phyloP scores from a whole-genome alignment of 2,113 vertebrate species.

The Rostratula benghalensis region DNA sequence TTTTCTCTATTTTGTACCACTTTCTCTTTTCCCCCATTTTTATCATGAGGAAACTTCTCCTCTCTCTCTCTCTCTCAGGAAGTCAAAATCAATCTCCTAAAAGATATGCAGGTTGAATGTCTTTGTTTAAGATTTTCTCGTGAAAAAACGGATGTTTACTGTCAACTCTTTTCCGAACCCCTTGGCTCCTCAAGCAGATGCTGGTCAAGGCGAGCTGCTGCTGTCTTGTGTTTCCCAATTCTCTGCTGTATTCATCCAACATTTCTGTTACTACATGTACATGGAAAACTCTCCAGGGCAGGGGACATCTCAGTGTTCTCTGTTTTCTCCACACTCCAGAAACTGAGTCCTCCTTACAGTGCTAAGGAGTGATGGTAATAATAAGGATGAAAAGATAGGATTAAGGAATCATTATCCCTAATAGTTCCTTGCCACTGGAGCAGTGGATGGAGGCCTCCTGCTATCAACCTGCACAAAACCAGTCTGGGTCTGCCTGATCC shows the following conservation, averaged over 20 bases:
- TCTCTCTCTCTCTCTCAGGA: background rate
- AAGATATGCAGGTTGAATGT: rapidly evolving
- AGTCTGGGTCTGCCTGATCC: background rate
- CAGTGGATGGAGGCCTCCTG: background rate
- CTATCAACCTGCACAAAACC: background rate
- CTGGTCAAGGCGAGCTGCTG: background rate
- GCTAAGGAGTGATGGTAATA: background rate
- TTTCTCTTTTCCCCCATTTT: background rate
- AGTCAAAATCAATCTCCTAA: background rate
- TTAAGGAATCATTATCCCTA: background rate
- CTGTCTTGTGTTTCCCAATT: background rate
- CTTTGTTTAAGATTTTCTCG: background rate
- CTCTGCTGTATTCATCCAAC: background rate
- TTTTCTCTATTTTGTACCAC: background rate
- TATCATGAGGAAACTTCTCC: background rate
- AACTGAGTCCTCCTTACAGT: background rate
- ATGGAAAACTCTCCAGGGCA: background rate
- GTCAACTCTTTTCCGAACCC: background rate
- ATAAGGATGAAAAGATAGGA: background rate
- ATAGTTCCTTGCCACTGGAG: background rate
- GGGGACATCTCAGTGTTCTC: background rate
- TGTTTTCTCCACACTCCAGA: background rate
- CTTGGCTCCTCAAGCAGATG: background rate
- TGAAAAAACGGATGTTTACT: background rate
- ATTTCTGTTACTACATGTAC: background rate